Evolutionary conservation across 2,888 invertebrate genomes (phyloP).

Genomic region (Flexamia atlantica): DNA sequence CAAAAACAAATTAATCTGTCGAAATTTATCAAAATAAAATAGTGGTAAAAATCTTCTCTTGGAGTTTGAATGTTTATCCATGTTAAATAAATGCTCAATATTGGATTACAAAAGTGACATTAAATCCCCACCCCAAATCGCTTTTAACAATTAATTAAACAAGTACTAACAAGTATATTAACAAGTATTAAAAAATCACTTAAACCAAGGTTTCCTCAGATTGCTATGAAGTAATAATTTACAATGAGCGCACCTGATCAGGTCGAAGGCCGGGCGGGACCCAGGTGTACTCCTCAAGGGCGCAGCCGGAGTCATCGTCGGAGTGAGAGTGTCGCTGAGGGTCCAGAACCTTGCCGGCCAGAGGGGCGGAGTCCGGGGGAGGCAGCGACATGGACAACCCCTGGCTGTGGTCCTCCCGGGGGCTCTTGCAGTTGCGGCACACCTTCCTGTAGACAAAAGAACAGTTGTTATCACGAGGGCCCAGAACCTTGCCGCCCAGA

Average conservation of each 20-base stretch:
- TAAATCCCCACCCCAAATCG: too few relatives aligned
- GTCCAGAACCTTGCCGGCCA: slow-evolving; percentile 79
- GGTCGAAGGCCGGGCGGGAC: slow-evolving; percentile 97
- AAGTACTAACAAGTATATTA: too few relatives aligned
- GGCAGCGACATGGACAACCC: slow-evolving; percentile 34
- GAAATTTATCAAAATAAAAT: too few relatives aligned
- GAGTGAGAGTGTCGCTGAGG: slow-evolving; percentile 93
- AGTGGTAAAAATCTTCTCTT: too few relatives aligned
- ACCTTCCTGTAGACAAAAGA: slow-evolving; percentile 38
- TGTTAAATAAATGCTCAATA: too few relatives aligned
- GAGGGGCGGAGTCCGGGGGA: slow-evolving; percentile 72
- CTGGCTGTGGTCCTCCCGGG: slow-evolving; percentile 75
- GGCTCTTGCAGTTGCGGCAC: slow-evolving; percentile 80
- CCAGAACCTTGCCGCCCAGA: slow-evolving; percentile 79
- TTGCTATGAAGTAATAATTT: too few relatives aligned
- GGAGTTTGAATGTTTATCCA: too few relatives aligned
- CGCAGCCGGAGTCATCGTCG: slow-evolving; percentile 98
- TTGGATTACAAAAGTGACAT: too few relatives aligned
- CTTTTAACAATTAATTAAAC: too few relatives aligned
- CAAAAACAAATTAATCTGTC: too few relatives aligned
- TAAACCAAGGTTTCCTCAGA: too few relatives aligned
- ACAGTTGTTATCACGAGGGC: slow-evolving; percentile 75
- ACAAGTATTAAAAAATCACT: too few relatives aligned
- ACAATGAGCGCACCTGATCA: slow-evolving; percentile 98
- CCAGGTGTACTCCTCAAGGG: slow-evolving; percentile 98